Conservation (phyloP, 2,113 vertebrate species). For the Catharus minimus region DNA sequence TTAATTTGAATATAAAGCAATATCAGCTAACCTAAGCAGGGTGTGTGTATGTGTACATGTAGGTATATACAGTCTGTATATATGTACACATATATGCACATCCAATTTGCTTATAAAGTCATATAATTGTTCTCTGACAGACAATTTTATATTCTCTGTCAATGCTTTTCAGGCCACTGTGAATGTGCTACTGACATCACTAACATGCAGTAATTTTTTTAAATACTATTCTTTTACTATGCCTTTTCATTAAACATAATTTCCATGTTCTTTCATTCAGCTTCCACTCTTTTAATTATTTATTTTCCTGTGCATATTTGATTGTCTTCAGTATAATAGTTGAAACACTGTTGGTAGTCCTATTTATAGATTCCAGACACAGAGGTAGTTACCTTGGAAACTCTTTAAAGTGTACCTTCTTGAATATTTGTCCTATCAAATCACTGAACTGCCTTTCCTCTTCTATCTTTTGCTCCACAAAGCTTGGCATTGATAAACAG, state of each 20-base stretch:
- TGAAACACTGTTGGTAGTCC: neutral
- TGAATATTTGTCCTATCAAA: slow-evolving; percentile 38
- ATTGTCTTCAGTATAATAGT: neutral
- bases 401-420: slow-evolving; percentile 54
- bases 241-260: neutral
- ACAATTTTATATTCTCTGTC: neutral
- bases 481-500: neutral
- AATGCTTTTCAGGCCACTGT: neutral
- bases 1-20: neutral
- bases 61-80: neutral
- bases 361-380: slow-evolving; percentile 51
- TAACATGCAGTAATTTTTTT: neutral
- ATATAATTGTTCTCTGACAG: neutral
- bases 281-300: neutral
- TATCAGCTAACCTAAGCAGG: neutral
- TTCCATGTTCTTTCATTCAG: neutral
- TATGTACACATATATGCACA: neutral
- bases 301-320: neutral
- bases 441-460: slow-evolving; percentile 7
- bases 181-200: neutral
- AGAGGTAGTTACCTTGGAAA: slow-evolving; percentile 67
- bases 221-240: neutral
- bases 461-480: slow-evolving; percentile 1
- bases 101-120: neutral
- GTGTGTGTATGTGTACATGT: neutral